Percentiles rank a stretch among this genome's conserved stretches.
Conservation (phyloP, 2,888 invertebrate species). For the Herminia tarsipennalis region DNA sequence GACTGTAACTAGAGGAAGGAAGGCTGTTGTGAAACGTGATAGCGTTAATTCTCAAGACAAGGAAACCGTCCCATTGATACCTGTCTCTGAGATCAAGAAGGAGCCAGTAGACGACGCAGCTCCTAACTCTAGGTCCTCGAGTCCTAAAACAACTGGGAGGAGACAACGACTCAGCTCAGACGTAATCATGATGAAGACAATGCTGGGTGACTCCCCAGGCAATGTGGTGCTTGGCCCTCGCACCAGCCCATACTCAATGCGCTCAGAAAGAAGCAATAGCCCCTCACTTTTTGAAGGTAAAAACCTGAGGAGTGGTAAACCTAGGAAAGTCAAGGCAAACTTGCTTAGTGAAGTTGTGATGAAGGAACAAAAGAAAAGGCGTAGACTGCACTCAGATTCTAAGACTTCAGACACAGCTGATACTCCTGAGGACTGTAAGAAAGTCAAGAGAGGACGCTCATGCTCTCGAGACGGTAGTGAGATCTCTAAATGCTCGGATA, state of each 20-base stretch:
- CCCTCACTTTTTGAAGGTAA: slow-evolving; percentile 81
- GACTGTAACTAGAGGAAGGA: slow-evolving; percentile 65
- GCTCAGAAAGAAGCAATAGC: slow-evolving; percentile 85
- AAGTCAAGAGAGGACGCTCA: slow-evolving; percentile 77
- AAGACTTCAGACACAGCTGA: slow-evolving; percentile 70
- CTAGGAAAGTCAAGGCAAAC: slow-evolving; percentile 86
- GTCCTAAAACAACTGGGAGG: slow-evolving; percentile 76
- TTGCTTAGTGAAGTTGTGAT: slow-evolving; percentile 85
- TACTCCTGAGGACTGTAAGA: slow-evolving; percentile 71
- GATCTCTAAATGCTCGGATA: slow-evolving; percentile 86
- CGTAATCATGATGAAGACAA: slow-evolving; percentile 78
- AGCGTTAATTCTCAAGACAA: slow-evolving; percentile 64
- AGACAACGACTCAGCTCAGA: slow-evolving; percentile 78
- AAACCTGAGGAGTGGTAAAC: slow-evolving; percentile 88
- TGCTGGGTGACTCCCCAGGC: slow-evolving; percentile 71
- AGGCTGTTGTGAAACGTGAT: slow-evolving; percentile 65
- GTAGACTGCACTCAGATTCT: slow-evolving; percentile 84
- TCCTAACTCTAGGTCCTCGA: slow-evolving; percentile 77
- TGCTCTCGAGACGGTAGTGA: slow-evolving; percentile 86
- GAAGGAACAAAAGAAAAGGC: slow-evolving; percentile 83
- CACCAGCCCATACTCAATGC: slow-evolving; percentile 86
- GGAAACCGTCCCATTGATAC: slow-evolving; percentile 70
- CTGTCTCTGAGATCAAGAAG: slow-evolving; percentile 77
- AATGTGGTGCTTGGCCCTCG: slow-evolving; percentile 72
- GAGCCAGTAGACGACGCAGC: slow-evolving; percentile 74